Evolutionary conservation across 2,888 invertebrate genomes (phyloP).

Genomic region (Plagodis dolabraria): DNA sequence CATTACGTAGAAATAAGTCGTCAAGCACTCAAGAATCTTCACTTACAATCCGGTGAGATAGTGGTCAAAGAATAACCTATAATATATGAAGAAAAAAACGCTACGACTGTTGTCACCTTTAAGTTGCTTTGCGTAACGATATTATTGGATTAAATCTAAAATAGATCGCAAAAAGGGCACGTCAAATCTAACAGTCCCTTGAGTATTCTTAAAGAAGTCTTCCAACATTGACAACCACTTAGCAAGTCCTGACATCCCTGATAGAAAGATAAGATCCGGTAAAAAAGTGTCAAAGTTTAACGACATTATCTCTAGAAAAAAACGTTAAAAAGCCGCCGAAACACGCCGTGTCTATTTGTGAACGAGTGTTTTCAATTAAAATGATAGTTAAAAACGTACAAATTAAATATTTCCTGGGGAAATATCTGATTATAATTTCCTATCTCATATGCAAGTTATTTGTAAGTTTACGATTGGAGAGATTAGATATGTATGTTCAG

Average conservation of each 20-base stretch:
- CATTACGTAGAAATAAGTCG: too few species aligned
- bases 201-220: slow-evolving; percentile 34
- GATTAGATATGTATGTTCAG: not conserved
- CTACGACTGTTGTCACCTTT: too few species aligned
- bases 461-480: slow-evolving; percentile 48
- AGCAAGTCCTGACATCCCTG: slow-evolving; percentile 38
- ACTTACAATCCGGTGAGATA: too few species aligned
- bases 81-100: too few species aligned
- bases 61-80: too few species aligned
- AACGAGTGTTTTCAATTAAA: slow-evolving; percentile 72
- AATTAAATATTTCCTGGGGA: slow-evolving; percentile 78
- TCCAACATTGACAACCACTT: slow-evolving; percentile 65
- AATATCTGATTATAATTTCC: slow-evolving; percentile 64
- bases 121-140: not conserved
- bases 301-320: slow-evolving; percentile 57
- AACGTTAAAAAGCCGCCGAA: slow-evolving; percentile 54
- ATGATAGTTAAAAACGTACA: slow-evolving; percentile 58
- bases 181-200: slow-evolving; percentile 34
- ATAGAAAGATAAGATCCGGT: slow-evolving; percentile 55
- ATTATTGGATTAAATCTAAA: slow-evolving; percentile 3
- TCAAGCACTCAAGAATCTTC: too few species aligned
- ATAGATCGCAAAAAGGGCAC: slow-evolving; percentile 22
- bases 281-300: slow-evolving; percentile 78
- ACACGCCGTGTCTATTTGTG: slow-evolving; percentile 44
- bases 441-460: slow-evolving; percentile 46